Conservation (phyloP, 2,888 invertebrate species). For the Aproaerema taeniolella region DNA sequence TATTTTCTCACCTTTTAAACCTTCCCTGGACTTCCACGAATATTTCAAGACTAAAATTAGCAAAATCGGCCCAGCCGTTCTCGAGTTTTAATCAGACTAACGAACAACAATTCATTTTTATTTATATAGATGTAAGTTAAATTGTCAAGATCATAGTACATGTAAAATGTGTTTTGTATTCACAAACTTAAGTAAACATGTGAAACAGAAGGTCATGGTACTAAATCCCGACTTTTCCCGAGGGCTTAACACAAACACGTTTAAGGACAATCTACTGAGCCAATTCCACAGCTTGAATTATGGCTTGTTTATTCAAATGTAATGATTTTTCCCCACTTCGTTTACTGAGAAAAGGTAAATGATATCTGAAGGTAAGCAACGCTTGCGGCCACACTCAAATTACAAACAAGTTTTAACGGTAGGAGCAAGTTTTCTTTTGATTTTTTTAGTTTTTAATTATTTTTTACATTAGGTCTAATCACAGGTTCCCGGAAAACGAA, state of each 20-base stretch:
- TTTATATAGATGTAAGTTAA: too few relatives aligned
- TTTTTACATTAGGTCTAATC: conserved; percentile 1
- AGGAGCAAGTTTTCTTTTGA: neutral
- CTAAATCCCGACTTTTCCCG: neutral
- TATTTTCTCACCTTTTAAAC: too few relatives aligned
- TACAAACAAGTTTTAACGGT: neutral
- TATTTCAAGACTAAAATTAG: too few relatives aligned
- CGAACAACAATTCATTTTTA: too few relatives aligned
- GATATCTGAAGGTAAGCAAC: conserved; percentile 12
- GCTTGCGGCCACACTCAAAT: conserved; percentile 13
- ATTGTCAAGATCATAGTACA: too few relatives aligned
- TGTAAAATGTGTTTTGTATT: too few relatives aligned
- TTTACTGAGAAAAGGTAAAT: conserved; percentile 17
- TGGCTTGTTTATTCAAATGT: conserved; percentile 40
- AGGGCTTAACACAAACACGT: neutral
- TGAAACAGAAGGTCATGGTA: neutral
- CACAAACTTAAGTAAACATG: too few relatives aligned
- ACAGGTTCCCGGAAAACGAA: too few relatives aligned
- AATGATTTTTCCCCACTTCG: conserved; percentile 21
- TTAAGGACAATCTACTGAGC: conserved; percentile 19
- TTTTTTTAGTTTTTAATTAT: conserved; percentile 4
- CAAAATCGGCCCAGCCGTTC: too few relatives aligned
- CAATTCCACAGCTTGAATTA: conserved; percentile 33
- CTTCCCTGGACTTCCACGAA: too few relatives aligned
- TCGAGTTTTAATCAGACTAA: too few relatives aligned